Conservation (phyloP, 2,888 invertebrate species). For the Rosalia funebris region DNA sequence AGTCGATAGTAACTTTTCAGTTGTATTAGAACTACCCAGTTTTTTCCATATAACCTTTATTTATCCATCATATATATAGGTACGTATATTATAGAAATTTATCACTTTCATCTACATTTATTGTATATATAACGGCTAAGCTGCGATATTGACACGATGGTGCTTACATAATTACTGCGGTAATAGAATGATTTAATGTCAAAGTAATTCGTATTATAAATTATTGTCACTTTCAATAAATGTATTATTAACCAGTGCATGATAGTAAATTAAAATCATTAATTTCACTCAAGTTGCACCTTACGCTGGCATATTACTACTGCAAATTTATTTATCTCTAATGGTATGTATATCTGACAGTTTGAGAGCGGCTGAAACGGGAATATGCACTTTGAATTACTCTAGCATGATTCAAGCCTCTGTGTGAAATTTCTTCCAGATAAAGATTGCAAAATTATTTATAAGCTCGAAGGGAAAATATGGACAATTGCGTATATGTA, state of each 20-base stretch:
- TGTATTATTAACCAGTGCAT: constrained; percentile 20
- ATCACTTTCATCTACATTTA: too few relatives aligned
- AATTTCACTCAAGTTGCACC: constrained; percentile 18
- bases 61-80: too few relatives aligned
- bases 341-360: neutral
- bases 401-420: too few relatives aligned
- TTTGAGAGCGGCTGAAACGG: neutral
- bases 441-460: too few relatives aligned
- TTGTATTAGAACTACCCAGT: too few relatives aligned
- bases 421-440: too few relatives aligned
- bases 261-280: constrained; percentile 28
- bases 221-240: constrained; percentile 29
- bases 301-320: constrained; percentile 21
- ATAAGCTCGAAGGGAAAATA: too few relatives aligned
- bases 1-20: too few relatives aligned
- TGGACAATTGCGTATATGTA: too few relatives aligned
- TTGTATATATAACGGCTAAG: neutral
- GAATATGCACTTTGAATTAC: constrained; percentile 9
- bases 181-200: constrained; percentile 20
- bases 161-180: neutral
- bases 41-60: too few relatives aligned
- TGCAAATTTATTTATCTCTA: constrained; percentile 25
- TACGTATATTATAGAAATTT: too few relatives aligned
- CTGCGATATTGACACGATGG: neutral
- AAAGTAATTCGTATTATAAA: constrained; percentile 18